Evolutionary conservation across 2,797 vertebrate species (phyloP).

Genomic region (Pangasius krempfi): DNA sequence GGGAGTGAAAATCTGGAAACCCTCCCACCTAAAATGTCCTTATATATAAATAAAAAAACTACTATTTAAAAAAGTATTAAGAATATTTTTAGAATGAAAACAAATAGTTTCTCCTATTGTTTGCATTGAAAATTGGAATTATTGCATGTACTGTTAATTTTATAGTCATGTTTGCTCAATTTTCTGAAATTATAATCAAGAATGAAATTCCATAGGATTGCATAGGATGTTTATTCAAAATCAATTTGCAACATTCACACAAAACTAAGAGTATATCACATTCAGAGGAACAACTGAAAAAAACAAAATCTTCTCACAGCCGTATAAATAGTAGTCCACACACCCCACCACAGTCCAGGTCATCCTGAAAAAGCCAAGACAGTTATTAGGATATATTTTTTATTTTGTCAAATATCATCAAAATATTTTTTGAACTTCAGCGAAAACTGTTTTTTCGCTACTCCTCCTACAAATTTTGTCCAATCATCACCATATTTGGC

Average conservation of each 20-base stretch:
- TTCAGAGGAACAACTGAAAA: conserved; percentile 16
- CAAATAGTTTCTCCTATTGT: not conserved
- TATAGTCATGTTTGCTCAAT: not conserved
- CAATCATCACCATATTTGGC: too few relatives aligned
- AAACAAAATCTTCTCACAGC: conserved; percentile 49
- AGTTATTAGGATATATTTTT: not conserved
- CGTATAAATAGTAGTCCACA: conserved; percentile 57
- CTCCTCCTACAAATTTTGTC: too few relatives aligned
- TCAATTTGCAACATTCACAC: conserved; percentile 57
- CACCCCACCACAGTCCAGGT: conserved; percentile 53
- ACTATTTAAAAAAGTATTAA: not conserved
- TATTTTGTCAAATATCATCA: too few relatives aligned
- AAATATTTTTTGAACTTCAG: not conserved
- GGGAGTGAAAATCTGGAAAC: not conserved
- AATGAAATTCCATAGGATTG: conserved; percentile 59
- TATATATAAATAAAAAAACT: too few relatives aligned
- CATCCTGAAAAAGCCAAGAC: conserved; percentile 59
- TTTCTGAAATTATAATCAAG: conserved; percentile 12
- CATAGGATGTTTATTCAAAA: conserved; percentile 77
- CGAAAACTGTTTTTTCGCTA: not conserved
- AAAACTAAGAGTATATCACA: conserved; percentile 53
- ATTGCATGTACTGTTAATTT: not conserved
- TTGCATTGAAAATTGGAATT: not conserved
- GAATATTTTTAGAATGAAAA: not conserved
- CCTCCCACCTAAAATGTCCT: not conserved